Evolutionary conservation across 1,140 invertebrate species (phyloP), one percentile per base, ranked within the genome.

Genomic region (Octopus sinensis): DNA sequence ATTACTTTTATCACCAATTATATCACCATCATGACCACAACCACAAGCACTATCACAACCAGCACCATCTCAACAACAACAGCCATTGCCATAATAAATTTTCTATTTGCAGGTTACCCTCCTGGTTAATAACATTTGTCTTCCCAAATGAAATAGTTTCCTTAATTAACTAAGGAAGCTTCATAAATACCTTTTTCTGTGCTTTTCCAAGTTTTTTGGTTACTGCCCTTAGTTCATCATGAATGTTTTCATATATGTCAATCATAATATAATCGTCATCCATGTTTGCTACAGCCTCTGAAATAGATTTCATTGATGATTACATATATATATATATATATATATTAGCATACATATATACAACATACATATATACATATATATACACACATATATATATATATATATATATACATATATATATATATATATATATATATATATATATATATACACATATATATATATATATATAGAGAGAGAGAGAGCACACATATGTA

Each of bases 161-260:
- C 9, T 73, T 73, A 73, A 73, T 12, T n/a, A 17, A 13, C 17
- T 73, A 73, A 73, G 9, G 17, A 73, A 73, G 68, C 17, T 5
- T 73, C 5, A n/a, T 73, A 71, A 52, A 85, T 88, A 94, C 94
- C 90, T 94, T 95, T 83, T 93, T 91, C 85, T 94, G 92, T 84
- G 93, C 93, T 85, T 93, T 93, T 86, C 94, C 93, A 6, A 96
- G 90, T n/a, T 93, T 89, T 78, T 94, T 93, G 17, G 93, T 95
- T 90, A 95, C 95, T 4, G 92, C 92, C 83, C 93, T 92, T 53
- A 96, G 91, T 90, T 96, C 95, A 83, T 95, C 88, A 51, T 90
- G 89, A 53, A 90, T 86, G 75, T 87, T 86, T 76, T 91, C 88
- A 83, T 88, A 91, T n/a, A 91, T 90, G 51, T 86, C 84, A 23